Evolutionary conservation across 2,888 invertebrate species (phyloP), one percentile per base, ranked within the genome.

Genomic region (Phortica okadai): DNA sequence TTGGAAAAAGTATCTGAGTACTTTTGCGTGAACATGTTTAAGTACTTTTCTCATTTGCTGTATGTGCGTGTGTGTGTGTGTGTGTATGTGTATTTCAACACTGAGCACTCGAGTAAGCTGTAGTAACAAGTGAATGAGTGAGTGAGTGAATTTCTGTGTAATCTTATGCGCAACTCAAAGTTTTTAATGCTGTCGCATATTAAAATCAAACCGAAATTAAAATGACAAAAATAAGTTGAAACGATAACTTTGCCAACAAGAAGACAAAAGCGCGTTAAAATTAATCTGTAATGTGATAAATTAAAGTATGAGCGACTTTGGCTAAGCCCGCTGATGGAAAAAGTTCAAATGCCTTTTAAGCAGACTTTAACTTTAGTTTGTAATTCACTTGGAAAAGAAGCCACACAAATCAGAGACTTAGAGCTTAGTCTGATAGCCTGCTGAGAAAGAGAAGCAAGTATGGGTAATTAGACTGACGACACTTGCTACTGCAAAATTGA

Each of bases 1-100:
- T 50, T 50, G 50, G 50, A 50, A 50, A 50, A 50, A 62, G 25
- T 62, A 62, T 62, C 2, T 62, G 59, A 62, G 59, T 62, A 25
- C 25, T 10, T 25, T 62, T 62, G 59, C 21, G 25, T 21, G 59
- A 16, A 59, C 59, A 59, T 59, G 59, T 59, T 59, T 59, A 59
- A 59, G 59, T 59, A 16, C 21, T 21, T 59, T 59, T 59, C 25
- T 59, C 59, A 59, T 16, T 56, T 56, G 56, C 14, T n/a, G 11
- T 56, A 16, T 7, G n/a, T n/a, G n/a, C n/a, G 16, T 56, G 14
- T 56, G 14, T 6, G 16, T n/a, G n/a, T 56, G 33, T 56, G 56
- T 7, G 56, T 62, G 50, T 62, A 21, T 10, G 16, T 21, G 59
- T 56, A 10, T 56, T 56, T 14, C 16, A 56, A 14, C 16, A 16